Percentiles rank a stretch among this genome's conserved stretches.
phyloP scores from a whole-genome alignment of 2,113 vertebrate genomes.

The Phyllostomus hastatus region DNA sequence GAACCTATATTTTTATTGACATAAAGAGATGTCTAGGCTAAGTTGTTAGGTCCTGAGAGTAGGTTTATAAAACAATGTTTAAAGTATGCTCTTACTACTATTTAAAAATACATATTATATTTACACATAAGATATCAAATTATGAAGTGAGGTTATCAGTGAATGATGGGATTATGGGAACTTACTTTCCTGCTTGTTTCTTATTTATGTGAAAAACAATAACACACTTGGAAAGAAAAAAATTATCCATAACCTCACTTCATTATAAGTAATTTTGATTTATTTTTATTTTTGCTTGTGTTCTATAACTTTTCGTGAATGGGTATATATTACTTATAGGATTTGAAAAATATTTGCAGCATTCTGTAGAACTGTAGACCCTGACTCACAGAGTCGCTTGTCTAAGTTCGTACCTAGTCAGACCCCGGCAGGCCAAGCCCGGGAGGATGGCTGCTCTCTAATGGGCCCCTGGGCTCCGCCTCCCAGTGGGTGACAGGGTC shows the following conservation, averaged over 20 bases:
- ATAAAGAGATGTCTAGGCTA: background rate
- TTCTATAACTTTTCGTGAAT: background rate
- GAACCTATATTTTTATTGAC: background rate
- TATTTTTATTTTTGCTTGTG: constrained; percentile 15
- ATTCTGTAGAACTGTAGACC: background rate
- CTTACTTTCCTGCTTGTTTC: background rate
- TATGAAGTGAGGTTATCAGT: background rate
- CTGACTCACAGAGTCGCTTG: background rate
- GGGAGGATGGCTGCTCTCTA: background rate
- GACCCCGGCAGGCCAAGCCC: background rate
- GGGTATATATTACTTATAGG: background rate
- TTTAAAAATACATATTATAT: background rate
- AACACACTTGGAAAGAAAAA: constrained; percentile 12
- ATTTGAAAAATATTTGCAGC: background rate
- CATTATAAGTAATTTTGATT: background rate
- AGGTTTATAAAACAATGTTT: background rate
- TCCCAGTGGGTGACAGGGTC: background rate
- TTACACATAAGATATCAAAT: background rate
- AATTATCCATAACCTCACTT: background rate
- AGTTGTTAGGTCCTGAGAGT: background rate
- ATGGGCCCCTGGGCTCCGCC: background rate
- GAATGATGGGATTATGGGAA: background rate
- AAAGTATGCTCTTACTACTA: background rate
- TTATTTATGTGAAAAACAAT: constrained; percentile 15
- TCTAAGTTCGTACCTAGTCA: background rate